Base-by-base conservation (phyloP, 1,140 invertebrate genomes). In the Bombus turneri region DNA sequence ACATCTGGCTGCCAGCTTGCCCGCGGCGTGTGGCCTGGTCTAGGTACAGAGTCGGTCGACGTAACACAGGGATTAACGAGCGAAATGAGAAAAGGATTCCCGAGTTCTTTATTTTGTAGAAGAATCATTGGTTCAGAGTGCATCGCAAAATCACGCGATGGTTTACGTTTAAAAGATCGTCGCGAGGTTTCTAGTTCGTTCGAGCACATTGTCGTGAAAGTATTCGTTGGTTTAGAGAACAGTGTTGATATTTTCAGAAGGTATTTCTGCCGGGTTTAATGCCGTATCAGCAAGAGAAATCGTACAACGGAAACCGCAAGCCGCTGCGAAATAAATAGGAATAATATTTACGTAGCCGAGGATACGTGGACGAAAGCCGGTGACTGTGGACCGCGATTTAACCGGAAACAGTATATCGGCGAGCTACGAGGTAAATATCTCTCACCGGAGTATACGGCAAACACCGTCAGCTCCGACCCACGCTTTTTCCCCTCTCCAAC, bases 341-440 rank as follows among this genome's bases (percentile, higher is more conserved):
- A 75, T 75, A 82, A 82, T 82, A 82, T 82, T 82, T 82, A 75
- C 81, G 80, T 62, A 74, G 53, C 47, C 47, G 15, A 13, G 57
- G 41, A 71, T n/a, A 39, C 31, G 47, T 39, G 53, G 31, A 64
- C 78, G 78, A 80, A 66, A 82, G 41, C 31, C 22, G 57, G 53
- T 25, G 31, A 37, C 72, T 47, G 39, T 62, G 71, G 81, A 64
- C 72, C 80, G n/a, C 80, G 80, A 82, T 74, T 82, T 82, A 82
- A 75, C 72, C 73, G 31, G 59, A 64, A 73, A 82, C 69, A 82
- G 41, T 75, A 82, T 37, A 75, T 64, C 41, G 57, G 81, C 37
- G 15, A 73, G 13, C 39, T 41, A 57, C 39, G 69, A 69, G 53
- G 80, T 82, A 82, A 82, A 82, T 82, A 82, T 73, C 72, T 62